A percentile compares a stretch with the other conserved stretches of the same genome.
phyloP scores from a whole-genome alignment of 2,888 invertebrate genomes.

The Prenolepis imparis region DNA sequence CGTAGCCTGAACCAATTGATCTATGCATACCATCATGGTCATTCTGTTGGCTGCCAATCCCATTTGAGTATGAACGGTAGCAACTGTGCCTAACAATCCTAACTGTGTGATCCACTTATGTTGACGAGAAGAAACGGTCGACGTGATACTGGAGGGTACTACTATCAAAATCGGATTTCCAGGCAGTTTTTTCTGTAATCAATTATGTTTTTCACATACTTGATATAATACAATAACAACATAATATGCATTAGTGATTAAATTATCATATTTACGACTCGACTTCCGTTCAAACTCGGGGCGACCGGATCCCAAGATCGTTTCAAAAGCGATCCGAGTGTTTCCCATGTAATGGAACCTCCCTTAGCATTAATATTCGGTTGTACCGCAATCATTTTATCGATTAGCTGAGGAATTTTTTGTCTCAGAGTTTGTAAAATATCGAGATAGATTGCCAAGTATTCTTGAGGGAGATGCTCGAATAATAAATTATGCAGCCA shows the following conservation, averaged over 20 bases:
- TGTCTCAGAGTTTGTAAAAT: constrained; percentile 91
- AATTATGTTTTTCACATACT: constrained; percentile 23
- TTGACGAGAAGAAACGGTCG: constrained; percentile 87
- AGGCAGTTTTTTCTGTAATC: constrained; percentile 89
- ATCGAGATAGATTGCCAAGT: constrained; percentile 92
- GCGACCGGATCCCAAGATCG: constrained; percentile 92
- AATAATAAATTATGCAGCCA: constrained; percentile 93
- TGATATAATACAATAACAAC: too few relatives aligned
- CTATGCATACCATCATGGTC: constrained; percentile 88
- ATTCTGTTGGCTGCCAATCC: constrained; percentile 84
- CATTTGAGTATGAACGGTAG: constrained; percentile 88
- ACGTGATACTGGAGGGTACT: constrained; percentile 87
- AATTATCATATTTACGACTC: constrained; percentile 87
- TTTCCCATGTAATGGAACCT: constrained; percentile 88
- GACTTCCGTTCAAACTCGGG: constrained; percentile 88
- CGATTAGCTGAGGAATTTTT: constrained; percentile 91
- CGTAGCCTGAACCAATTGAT: constrained; percentile 90
- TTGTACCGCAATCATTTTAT: constrained; percentile 90
- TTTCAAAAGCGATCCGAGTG: constrained; percentile 89
- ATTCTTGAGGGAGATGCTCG: constrained; percentile 89
- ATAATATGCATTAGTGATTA: constrained; percentile 23
- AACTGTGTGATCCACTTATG: constrained; percentile 91
- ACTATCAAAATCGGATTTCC: constrained; percentile 90
- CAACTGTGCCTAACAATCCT: constrained; percentile 90
- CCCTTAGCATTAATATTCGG: constrained; percentile 86